Percentiles rank a stretch among this genome's conserved stretches.
Evolutionary conservation across 2,888 invertebrate species (phyloP).

Genomic region (Drosophila affinis): DNA sequence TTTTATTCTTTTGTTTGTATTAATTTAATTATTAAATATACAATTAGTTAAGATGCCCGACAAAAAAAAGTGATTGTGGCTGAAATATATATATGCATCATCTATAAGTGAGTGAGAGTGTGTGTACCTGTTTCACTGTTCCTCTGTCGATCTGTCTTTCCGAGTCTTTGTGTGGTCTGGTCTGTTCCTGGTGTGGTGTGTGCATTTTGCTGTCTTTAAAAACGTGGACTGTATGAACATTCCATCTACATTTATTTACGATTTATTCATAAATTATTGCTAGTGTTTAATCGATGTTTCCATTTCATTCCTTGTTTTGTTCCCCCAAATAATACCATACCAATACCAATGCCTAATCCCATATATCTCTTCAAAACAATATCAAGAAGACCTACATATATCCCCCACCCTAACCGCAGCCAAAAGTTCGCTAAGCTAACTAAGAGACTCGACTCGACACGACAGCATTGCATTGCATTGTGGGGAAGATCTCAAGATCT

Average conservation of each 20-base stretch:
- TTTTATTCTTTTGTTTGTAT: slow-evolving; percentile 35
- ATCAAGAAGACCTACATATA: too few species aligned
- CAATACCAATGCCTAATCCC: neutral
- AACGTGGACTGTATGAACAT: slow-evolving; percentile 21
- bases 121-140: neutral
- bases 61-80: slow-evolving; percentile 41
- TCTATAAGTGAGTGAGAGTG: slow-evolving; percentile 19
- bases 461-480: slow-evolving; percentile 13
- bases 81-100: slow-evolving; percentile 13
- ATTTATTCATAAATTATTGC: slow-evolving; percentile 36
- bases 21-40: slow-evolving; percentile 70
- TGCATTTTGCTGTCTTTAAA: slow-evolving; percentile 17
- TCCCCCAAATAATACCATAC: slow-evolving; percentile 5
- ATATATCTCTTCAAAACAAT: slow-evolving; percentile 4
- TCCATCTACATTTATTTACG: slow-evolving; percentile 23
- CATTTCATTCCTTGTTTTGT: slow-evolving; percentile 5
- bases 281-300: slow-evolving; percentile 54
- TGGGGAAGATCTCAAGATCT: slow-evolving; percentile 3
- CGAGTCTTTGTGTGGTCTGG: neutral
- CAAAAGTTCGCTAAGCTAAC: slow-evolving; percentile 31
- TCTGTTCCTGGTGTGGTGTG: slow-evolving; percentile 2
- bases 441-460: slow-evolving; percentile 5
- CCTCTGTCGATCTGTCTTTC: neutral
- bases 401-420: neutral
- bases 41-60: slow-evolving; percentile 65